These are phyloP conservation scores for Xenus cinereus DNA, from an alignment of 2,113 vertebrate genomes.

Conservation along the genomic window DNA sequence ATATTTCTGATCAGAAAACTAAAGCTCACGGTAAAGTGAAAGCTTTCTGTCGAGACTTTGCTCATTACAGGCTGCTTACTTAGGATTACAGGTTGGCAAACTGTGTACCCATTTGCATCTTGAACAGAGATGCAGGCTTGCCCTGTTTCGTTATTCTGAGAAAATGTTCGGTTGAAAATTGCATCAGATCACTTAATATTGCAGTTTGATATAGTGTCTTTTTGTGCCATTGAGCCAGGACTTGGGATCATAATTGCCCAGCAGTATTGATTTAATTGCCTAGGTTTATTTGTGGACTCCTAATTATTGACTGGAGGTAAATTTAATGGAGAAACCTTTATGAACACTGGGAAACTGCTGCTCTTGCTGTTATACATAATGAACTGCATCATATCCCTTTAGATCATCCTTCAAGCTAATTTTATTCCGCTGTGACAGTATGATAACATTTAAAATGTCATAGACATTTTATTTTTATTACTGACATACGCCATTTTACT, in stretches of 20 bases:
- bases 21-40: background rate
- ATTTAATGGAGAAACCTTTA: slow-evolving; percentile 96
- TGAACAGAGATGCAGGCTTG: background rate
- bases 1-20: background rate
- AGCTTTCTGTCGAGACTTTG: background rate
- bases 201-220: slow-evolving; percentile 89
- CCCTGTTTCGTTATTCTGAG: slow-evolving; percentile 27
- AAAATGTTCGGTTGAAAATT: slow-evolving; percentile 64
- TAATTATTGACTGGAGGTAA: slow-evolving; percentile 99
- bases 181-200: slow-evolving; percentile 81
- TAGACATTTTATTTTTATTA: slow-evolving; percentile 81
- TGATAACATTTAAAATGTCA: slow-evolving; percentile 84
- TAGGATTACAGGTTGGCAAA: background rate
- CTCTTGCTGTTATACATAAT: slow-evolving; percentile 89
- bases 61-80: background rate
- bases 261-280: slow-evolving; percentile 99
- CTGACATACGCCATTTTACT: slow-evolving; percentile 75
- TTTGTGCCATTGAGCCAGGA: slow-evolving; percentile 86
- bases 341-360: slow-evolving; percentile 92
- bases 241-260: slow-evolving; percentile 82
- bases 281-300: slow-evolving; percentile 98
- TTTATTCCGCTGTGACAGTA: slow-evolving; percentile 85
- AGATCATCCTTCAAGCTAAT: slow-evolving; percentile 94
- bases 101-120: background rate
- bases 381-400: slow-evolving; percentile 84